phyloP scores from a whole-genome alignment of 2,888 invertebrate species.

The Calliopum simillimum region DNA sequence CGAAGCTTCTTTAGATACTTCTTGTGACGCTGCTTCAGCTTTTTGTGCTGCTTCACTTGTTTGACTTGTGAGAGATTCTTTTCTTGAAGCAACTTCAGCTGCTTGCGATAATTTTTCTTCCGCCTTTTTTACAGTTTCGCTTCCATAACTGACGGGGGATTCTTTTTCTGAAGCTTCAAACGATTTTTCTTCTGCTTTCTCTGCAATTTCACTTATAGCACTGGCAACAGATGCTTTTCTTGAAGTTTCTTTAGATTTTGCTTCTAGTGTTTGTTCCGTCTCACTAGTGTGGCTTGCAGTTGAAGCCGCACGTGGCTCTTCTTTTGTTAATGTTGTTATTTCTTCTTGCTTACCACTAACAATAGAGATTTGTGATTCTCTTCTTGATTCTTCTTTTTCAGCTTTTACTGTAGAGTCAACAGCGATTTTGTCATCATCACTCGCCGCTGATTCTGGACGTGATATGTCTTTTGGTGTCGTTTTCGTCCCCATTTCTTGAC shows the following conservation, averaged over 20 bases:
- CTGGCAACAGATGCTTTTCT: slow-evolving; percentile 27
- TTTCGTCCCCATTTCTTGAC: slow-evolving; percentile 42
- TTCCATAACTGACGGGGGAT: slow-evolving; percentile 38
- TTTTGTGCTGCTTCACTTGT: no score
- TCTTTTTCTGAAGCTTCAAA: no score
- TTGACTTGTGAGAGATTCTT: slow-evolving; percentile 45
- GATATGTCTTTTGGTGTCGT: slow-evolving; percentile 35
- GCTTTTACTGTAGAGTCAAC: slow-evolving; percentile 19
- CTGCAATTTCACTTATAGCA: slow-evolving; percentile 37
- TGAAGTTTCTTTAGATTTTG: no score
- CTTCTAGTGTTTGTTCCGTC: background rate
- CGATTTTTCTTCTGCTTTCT: no score
- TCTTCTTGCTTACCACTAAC: slow-evolving; percentile 42
- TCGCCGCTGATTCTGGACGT: slow-evolving; percentile 38
- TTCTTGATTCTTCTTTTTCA: slow-evolving; percentile 44
- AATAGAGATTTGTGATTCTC: slow-evolving; percentile 41
- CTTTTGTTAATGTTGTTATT: slow-evolving; percentile 29
- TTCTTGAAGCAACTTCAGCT: slow-evolving; percentile 39
- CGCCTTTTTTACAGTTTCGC: slow-evolving; percentile 9
- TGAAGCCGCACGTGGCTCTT: slow-evolving; percentile 56
- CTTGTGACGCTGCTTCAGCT: slow-evolving; percentile 43
- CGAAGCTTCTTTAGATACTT: slow-evolving; percentile 31
- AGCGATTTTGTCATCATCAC: background rate
- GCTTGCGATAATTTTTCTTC: slow-evolving; percentile 31
- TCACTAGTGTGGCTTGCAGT: slow-evolving; percentile 43